Percentiles rank a stretch among this genome's conserved stretches.
Conservation (phyloP, 2,797 vertebrate genomes). For the Coilia nasus region DNA sequence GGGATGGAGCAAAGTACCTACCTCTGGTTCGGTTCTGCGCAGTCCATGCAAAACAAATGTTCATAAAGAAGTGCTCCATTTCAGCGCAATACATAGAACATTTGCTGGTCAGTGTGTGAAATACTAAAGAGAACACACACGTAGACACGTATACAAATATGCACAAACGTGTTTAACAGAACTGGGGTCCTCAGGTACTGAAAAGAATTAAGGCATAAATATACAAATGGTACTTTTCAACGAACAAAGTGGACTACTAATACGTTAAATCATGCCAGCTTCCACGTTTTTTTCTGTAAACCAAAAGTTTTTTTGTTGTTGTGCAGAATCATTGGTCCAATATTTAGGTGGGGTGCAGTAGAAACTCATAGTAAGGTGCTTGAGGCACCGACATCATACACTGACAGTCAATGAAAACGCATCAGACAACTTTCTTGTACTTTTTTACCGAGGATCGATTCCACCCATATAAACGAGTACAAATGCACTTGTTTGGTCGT, state of each 20-base stretch:
- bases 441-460: too few species aligned
- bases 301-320: not conserved
- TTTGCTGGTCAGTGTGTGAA: constrained; percentile 33
- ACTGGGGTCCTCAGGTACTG: constrained; percentile 54
- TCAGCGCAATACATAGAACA: not conserved
- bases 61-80: not conserved
- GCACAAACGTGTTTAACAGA: constrained; percentile 58
- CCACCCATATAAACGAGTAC: too few species aligned
- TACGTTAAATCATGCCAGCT: constrained; percentile 42
- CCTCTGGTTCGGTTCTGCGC: constrained; percentile 5
- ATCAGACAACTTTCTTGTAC: too few species aligned
- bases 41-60: constrained; percentile 30
- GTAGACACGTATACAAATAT: constrained; percentile 60
- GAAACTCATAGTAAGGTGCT: not conserved
- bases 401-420: too few species aligned
- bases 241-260: constrained; percentile 48
- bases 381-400: not conserved
- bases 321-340: not conserved
- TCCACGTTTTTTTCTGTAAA: not conserved
- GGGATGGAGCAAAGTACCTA: constrained; percentile 37
- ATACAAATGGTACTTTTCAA: constrained; percentile 61
- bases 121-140: constrained; percentile 53
- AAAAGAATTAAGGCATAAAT: constrained; percentile 71
- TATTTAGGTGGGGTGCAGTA: not conserved
- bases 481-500: too few species aligned